Base-by-base conservation (phyloP, 2,113 vertebrate species). In the Antennarius striatus region DNA sequence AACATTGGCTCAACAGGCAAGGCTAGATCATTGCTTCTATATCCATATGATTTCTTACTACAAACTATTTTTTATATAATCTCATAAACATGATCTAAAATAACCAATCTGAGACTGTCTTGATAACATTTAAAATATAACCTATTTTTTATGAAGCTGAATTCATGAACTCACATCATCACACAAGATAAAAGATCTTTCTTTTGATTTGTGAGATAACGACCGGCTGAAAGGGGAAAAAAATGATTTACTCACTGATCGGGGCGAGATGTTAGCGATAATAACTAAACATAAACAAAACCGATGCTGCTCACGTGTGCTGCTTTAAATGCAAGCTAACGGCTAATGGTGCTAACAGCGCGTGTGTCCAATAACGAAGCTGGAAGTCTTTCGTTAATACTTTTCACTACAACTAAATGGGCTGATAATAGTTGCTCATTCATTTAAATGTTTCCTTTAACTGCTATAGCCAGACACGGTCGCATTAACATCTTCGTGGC, bases 201-300 rank as follows among this genome's bases (percentile, higher is more conserved):
- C 32, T 36, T 7, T 7, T 36, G 32, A 7, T 36, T 36, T 36
- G 32, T 36, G 32, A 36, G 7, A 36, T 36, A 36, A 36, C 32
- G 32, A 36, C 5, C 7, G 7, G 32, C 32, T 5, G 32, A 36
- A 36, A 36, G 4, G 32, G 22, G 22, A 2, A 22, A 42, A 42
- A 42, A 6, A 42, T 42, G 40, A 22, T 42, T 8, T 42, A 42
- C 10, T 42, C 40, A 42, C 15, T 47, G 10, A 10, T 11, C 5
- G 45, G n/a, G n/a, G 7, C 47, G n/a, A 14, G 14, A 16, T 14
- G 10, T n/a, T 11, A 49, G 11, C 55, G 17, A 16, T 28, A 11
- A 1, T 4, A 1, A 29, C n/a, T 6, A 58, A 74, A 30, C 39
- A 49, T 60, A 77, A 57, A 63, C 48, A 43, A 10, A 10, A 30